Conservation (phyloP, 1,140 invertebrate species). For the Macrotrachela quadricornifera region DNA sequence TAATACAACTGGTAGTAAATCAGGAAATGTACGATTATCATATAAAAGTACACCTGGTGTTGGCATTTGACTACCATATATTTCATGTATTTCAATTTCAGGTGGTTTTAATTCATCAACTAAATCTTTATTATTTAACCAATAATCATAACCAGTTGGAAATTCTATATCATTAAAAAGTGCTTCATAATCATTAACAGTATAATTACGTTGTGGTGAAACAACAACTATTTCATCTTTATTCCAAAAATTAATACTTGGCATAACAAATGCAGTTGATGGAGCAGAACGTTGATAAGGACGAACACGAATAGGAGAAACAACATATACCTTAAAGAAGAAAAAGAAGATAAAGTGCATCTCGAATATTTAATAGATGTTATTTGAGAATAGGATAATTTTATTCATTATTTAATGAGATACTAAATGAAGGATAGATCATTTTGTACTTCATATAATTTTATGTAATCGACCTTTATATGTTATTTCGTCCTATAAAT, state of each 20-base stretch:
- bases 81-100: conserved; percentile 67
- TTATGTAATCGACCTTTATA: too few relatives aligned
- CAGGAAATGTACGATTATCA: conserved; percentile 29
- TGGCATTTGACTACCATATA: conserved; percentile 53
- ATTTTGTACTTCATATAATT: too few relatives aligned
- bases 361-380: too few relatives aligned
- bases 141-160: conserved; percentile 69
- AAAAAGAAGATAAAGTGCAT: too few relatives aligned
- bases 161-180: conserved; percentile 63
- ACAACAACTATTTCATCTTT: conserved; percentile 53
- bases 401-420: too few relatives aligned
- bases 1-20: conserved; percentile 50
- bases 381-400: too few relatives aligned
- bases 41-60: conserved; percentile 40
- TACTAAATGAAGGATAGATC: too few relatives aligned
- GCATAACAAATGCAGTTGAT: conserved; percentile 75
- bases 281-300: conserved; percentile 75
- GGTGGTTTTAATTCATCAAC: conserved; percentile 48
- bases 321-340: background rate
- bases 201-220: conserved; percentile 57
- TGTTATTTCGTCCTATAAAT: too few relatives aligned
- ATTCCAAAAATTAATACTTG: conserved; percentile 63
- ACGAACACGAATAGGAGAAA: conserved; percentile 53
- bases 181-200: conserved; percentile 52
- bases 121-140: conserved; percentile 47